Evolutionary conservation across 2,113 vertebrate genomes (phyloP).

Genomic region (Ceyx margarethae): DNA sequence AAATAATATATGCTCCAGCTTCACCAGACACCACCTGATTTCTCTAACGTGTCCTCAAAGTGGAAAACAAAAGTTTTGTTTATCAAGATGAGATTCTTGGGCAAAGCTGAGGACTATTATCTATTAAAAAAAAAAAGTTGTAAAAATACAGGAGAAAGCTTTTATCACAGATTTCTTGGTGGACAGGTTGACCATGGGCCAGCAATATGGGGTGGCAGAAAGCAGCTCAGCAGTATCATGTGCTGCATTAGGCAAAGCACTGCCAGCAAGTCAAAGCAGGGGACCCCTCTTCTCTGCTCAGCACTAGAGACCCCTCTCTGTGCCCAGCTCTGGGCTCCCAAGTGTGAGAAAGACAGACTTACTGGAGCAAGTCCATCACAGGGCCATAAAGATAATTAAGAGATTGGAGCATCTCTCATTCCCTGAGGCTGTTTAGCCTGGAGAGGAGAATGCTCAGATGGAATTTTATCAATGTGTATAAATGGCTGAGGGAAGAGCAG

Average conservation of each 20-base stretch:
- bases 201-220: not conserved
- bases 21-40: not conserved
- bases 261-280: not conserved
- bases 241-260: not conserved
- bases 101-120: not conserved
- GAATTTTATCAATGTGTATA: not conserved
- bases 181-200: not conserved
- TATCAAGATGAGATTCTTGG: not conserved
- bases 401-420: not conserved
- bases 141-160: not conserved
- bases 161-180: not conserved
- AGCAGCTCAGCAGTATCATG: not conserved
- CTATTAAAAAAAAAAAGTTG: not conserved
- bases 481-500: not conserved
- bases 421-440: not conserved
- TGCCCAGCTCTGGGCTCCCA: not conserved
- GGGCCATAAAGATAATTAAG: not conserved
- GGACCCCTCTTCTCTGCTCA: not conserved
- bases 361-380: not conserved
- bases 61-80: not conserved
- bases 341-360: not conserved
- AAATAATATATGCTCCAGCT: not conserved
- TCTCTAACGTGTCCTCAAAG: not conserved
- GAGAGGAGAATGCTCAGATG: not conserved
- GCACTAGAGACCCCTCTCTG: too few species aligned